These are phyloP conservation scores for Leptothorax acervorum DNA, from an alignment of 2,888 invertebrate species.

Conservation along the genomic window DNA sequence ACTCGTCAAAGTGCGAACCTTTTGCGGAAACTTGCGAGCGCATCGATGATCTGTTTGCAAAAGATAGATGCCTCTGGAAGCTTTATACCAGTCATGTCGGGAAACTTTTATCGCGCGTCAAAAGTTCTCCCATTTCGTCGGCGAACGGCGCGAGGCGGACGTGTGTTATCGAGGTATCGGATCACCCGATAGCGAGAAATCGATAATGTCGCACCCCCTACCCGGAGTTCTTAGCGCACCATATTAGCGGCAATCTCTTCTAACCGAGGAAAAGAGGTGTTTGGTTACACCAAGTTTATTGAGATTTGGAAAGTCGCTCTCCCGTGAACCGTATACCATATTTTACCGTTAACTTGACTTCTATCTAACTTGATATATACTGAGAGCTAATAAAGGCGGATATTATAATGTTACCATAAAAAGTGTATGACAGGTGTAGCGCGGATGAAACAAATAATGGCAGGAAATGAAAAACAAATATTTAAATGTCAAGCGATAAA, in stretches of 20 bases:
- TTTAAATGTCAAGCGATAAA: conserved; percentile 22
- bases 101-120: conserved; percentile 70
- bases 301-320: conserved; percentile 44
- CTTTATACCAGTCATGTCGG: conserved; percentile 39
- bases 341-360: not conserved
- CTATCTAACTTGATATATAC: not conserved
- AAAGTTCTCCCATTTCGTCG: conserved; percentile 58
- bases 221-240: conserved; percentile 49
- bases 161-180: conserved; percentile 68
- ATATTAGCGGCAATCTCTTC: conserved; percentile 53
- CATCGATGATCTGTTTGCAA: conserved; percentile 45
- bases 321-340: not conserved
- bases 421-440: not conserved
- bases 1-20: not conserved
- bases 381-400: not conserved
- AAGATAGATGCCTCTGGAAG: conserved; percentile 41
- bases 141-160: conserved; percentile 39
- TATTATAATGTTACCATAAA: not conserved
- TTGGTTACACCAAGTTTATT: conserved; percentile 58
- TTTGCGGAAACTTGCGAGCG: not conserved
- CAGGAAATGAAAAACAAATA: conserved; percentile 21
- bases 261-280: conserved; percentile 49
- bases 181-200: conserved; percentile 70
- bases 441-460: not conserved
- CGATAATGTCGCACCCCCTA: conserved; percentile 63